Base-by-base conservation (phyloP, 2,888 invertebrate genomes). In the Cremastobaeus sp. region DNA sequence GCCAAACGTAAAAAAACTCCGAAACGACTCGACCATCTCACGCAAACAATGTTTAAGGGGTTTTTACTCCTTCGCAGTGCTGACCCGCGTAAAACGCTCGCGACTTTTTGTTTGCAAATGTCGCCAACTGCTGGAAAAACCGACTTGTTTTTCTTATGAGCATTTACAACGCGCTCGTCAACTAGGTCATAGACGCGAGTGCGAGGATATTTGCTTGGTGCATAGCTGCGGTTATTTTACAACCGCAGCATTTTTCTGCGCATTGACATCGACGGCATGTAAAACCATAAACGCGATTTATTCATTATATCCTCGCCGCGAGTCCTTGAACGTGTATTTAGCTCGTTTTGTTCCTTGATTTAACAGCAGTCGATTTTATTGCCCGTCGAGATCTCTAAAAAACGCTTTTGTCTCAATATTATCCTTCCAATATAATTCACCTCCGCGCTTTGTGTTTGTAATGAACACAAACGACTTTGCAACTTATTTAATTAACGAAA, bases 241-340 rank as follows among this genome's bases (percentile, higher is more conserved):
- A 52, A 45, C 64, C 64, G 45, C 64, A 64, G 54, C 45, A 64
- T 64, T 64, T 43, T 64, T 52, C n/a, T 15, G 50, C 45, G 64
- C 37, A 30, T 39, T 35, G 35, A 59, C 45, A 47, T 34, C 55
- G 15, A 17, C 14, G 34, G 11, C 32, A 15, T 9, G 30, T 35
- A 60, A 34, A 41, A 20, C 37, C 32, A 17, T n/a, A n/a, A n/a
- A n/a, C 48, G 25, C 20, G 39, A 48, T 20, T 28, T 20, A n/a
- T 15, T 15, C 14, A 9, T 39, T 52, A 15, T 1, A 15, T 1
- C 5, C 15, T 4, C 12, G n/a, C 39, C n/a, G 15, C 21, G 21
- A 34, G 43, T 32, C 55, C 55, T 55, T 55, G 55, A 55, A 55
- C 43, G 20, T 55, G 41, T 30, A 32, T 32, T 21, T 15, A 41